Percentiles rank a stretch among this genome's conserved stretches.
Evolutionary conservation across 2,888 invertebrate genomes (phyloP).

Genomic region (Pyrrhosoma nymphula): DNA sequence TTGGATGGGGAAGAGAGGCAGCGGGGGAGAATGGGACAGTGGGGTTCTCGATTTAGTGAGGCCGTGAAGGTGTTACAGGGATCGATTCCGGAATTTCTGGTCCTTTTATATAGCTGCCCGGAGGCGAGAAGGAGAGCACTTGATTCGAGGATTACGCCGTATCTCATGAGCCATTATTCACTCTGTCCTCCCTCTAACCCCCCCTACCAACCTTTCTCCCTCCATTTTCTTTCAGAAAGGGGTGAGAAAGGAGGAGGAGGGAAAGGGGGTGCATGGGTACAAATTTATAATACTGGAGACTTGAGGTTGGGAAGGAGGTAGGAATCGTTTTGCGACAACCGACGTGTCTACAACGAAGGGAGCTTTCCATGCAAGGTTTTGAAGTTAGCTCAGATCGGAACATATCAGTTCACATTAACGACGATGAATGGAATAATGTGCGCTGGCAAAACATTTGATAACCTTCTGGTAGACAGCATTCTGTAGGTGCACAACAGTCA

Average conservation of each 20-base stretch:
- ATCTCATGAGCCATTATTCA: conserved; percentile 25
- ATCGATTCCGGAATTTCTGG: conserved; percentile 63
- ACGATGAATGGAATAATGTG: too few species aligned
- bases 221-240: neutral
- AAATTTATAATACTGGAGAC: neutral
- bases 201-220: neutral
- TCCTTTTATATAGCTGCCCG: conserved; percentile 51
- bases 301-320: neutral
- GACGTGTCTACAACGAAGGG: neutral
- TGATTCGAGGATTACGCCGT: conserved; percentile 4
- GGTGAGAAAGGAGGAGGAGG: neutral
- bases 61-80: conserved; percentile 45
- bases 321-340: neutral
- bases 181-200: neutral
- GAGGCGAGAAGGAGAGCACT: conserved; percentile 23
- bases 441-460: too few species aligned
- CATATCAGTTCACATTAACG: too few species aligned
- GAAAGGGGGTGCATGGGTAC: neutral
- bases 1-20: too few species aligned
- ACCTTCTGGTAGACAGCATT: too few species aligned
- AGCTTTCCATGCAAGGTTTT: too few species aligned
- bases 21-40: neutral
- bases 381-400: too few species aligned
- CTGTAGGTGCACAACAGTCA: too few species aligned
- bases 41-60: conserved; percentile 31